A percentile compares a stretch with the other conserved stretches of the same genome.
Conservation (phyloP, 2,888 invertebrate species). For the Ctena decussata region DNA sequence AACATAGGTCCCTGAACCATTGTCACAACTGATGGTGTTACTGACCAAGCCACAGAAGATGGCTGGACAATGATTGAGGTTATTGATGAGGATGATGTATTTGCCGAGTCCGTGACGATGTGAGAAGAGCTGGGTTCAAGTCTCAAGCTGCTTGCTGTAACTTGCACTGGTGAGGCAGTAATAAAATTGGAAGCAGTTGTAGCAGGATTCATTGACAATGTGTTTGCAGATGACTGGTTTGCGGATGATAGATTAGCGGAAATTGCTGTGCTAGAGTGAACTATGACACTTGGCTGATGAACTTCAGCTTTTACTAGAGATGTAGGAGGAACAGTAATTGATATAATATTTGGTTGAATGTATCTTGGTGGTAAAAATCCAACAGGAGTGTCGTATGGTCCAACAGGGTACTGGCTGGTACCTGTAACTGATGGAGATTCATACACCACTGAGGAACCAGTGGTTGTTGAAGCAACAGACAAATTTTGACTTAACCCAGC, state of each 20-base stretch:
- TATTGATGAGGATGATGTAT: constrained; percentile 30
- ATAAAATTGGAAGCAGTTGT: not conserved
- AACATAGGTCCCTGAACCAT: not conserved
- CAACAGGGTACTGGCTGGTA: constrained; percentile 5
- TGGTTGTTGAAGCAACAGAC: not conserved
- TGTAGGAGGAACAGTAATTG: constrained; percentile 5
- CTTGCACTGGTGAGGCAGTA: constrained; percentile 17
- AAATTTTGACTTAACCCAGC: not conserved
- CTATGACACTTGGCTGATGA: constrained; percentile 85
- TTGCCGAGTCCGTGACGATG: constrained; percentile 24
- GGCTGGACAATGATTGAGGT: constrained; percentile 49
- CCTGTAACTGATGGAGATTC: constrained; percentile 78
- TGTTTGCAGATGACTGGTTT: constrained; percentile 44
- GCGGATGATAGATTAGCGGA: constrained; percentile 27
- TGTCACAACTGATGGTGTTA: not conserved
- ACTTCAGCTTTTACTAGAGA: constrained; percentile 48
- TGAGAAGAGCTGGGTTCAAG: not conserved
- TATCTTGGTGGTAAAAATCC: constrained; percentile 1
- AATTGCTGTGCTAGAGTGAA: constrained; percentile 83
- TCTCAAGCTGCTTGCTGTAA: constrained; percentile 9
- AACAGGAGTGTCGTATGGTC: not conserved
- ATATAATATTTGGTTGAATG: not conserved
- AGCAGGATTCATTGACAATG: not conserved
- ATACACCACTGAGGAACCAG: not conserved
- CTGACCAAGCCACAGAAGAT: constrained; percentile 24